Evolutionary conservation across 1,140 invertebrate genomes (phyloP).

Genomic region (Pseudomyrmex flavicornis): DNA sequence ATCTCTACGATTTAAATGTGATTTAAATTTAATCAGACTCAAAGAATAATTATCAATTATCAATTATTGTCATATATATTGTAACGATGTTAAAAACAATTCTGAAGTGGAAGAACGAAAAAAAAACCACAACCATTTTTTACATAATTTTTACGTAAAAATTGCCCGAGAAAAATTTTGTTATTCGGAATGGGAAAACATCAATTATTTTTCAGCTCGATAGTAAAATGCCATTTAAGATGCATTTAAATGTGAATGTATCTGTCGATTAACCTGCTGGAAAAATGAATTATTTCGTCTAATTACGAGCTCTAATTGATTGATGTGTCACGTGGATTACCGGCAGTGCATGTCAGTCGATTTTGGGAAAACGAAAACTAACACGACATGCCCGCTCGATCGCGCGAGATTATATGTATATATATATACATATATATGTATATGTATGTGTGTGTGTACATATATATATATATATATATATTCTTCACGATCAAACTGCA

Average conservation of each 20-base stretch:
- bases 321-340: slow-evolving; percentile 14
- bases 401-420: too few relatives aligned
- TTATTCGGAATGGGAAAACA: slow-evolving; percentile 5
- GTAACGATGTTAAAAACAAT: too few relatives aligned
- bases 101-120: too few relatives aligned
- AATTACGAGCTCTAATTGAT: slow-evolving; percentile 36
- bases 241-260: slow-evolving; percentile 23
- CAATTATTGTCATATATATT: neutral
- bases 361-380: neutral
- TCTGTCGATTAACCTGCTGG: neutral
- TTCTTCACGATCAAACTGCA: too few relatives aligned
- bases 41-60: neutral
- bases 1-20: neutral
- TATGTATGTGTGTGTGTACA: too few relatives aligned
- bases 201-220: neutral
- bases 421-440: too few relatives aligned
- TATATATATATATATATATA: slow-evolving; percentile 6
- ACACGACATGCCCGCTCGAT: neutral
- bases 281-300: slow-evolving; percentile 15
- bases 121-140: neutral
- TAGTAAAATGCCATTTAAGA: neutral
- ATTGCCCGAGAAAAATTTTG: neutral
- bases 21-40: neutral
- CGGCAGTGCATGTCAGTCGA: slow-evolving; percentile 36
- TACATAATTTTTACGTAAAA: neutral